Evolutionary conservation across 2,797 vertebrate species (phyloP).

Genomic region (Phylloscopus collybita): DNA sequence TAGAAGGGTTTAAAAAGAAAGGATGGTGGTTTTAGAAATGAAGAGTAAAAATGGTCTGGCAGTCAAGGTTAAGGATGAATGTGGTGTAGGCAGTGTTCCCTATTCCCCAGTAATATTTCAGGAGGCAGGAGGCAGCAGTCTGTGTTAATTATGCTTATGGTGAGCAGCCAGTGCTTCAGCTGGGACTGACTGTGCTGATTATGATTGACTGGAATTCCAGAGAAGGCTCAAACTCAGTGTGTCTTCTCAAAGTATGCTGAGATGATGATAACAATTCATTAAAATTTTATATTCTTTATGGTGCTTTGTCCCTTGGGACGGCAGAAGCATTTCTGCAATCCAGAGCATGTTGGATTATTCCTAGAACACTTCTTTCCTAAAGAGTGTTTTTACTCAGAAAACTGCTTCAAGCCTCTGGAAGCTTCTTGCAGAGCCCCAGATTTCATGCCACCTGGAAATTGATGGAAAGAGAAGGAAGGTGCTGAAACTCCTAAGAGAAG

Average conservation of each 20-base stretch:
- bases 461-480: not conserved
- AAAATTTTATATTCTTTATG: not conserved
- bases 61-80: not conserved
- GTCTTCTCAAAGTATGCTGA: conserved; percentile 4
- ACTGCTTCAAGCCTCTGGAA: not conserved
- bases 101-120: not conserved
- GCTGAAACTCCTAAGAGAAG: not conserved
- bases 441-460: not conserved
- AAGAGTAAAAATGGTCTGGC: not conserved
- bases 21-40: not conserved
- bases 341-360: not conserved
- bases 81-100: not conserved
- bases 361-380: not conserved
- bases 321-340: not conserved
- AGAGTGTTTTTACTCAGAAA: not conserved
- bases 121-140: not conserved
- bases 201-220: conserved; percentile 29
- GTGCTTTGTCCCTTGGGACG: not conserved
- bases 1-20: not conserved
- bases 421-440: not conserved
- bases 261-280: not conserved
- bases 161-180: conserved; percentile 20
- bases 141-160: not conserved
- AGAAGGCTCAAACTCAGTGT: not conserved
- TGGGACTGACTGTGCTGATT: not conserved